Percentiles rank a stretch among this genome's conserved stretches.
Conservation (phyloP, 2,888 invertebrate species). For the Linnaemya vulpina region DNA sequence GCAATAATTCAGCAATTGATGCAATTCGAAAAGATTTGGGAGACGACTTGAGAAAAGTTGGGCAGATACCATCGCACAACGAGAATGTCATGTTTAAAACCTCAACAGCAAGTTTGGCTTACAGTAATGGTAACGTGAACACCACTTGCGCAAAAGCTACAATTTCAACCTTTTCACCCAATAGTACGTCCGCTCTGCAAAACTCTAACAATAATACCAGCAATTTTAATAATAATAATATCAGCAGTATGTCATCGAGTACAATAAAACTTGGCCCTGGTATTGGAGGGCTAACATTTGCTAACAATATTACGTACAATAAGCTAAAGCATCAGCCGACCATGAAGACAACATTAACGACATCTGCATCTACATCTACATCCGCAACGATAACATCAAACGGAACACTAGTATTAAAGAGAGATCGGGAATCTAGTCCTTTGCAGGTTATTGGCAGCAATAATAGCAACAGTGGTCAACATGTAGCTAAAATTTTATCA, state of each 20-base stretch:
- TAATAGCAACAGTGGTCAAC: slow-evolving; percentile 61
- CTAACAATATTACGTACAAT: slow-evolving; percentile 82
- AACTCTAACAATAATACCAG: slow-evolving; percentile 21
- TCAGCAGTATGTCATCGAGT: slow-evolving; percentile 75
- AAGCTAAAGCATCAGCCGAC: slow-evolving; percentile 81
- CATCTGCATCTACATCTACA: slow-evolving; percentile 53
- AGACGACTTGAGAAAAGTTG: slow-evolving; percentile 83
- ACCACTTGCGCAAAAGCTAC: slow-evolving; percentile 63
- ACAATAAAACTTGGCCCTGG: slow-evolving; percentile 83
- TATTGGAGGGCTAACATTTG: slow-evolving; percentile 82
- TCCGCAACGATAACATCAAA: slow-evolving; percentile 76
- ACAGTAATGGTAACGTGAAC: slow-evolving; percentile 53
- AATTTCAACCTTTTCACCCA: slow-evolving; percentile 41
- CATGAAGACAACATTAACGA: slow-evolving; percentile 74
- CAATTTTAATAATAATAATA: slow-evolving; percentile 29
- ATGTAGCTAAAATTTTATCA: slow-evolving; percentile 75
- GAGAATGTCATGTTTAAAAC: slow-evolving; percentile 51
- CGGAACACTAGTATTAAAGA: slow-evolving; percentile 78
- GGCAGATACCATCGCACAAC: slow-evolving; percentile 64
- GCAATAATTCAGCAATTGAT: slow-evolving; percentile 81
- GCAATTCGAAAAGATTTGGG: slow-evolving; percentile 87
- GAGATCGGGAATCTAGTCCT: slow-evolving; percentile 81
- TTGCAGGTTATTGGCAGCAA: slow-evolving; percentile 76
- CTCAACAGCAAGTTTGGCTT: slow-evolving; percentile 51
- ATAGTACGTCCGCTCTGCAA: slow-evolving; percentile 35